These are phyloP conservation scores for Scaptodrosophila latifasciaeformis DNA, from an alignment of 2,888 invertebrate genomes.

Conservation along the genomic window DNA sequence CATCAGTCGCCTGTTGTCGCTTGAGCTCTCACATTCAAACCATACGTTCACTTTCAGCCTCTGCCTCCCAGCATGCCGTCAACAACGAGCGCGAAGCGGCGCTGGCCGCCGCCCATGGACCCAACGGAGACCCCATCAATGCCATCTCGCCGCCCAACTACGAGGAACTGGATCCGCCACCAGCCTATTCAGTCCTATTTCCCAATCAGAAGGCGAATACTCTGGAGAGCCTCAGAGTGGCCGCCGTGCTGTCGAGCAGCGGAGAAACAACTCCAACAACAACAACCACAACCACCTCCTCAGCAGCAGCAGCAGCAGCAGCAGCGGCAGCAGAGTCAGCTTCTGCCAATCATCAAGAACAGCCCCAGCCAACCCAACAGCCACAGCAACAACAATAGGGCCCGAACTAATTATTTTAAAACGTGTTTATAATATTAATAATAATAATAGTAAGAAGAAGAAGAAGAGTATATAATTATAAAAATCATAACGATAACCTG, in stretches of 20 bases:
- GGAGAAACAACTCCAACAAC: conserved; percentile 34
- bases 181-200: conserved; percentile 81
- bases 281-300: conserved; percentile 27
- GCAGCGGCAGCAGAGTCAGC: conserved; percentile 27
- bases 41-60: conserved; percentile 72
- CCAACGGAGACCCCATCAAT: conserved; percentile 53
- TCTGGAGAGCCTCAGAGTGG: conserved; percentile 58
- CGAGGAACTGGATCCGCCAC: conserved; percentile 79
- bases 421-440: too few relatives aligned
- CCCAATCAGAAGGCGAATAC: conserved; percentile 76
- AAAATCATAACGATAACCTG: conserved; percentile 7
- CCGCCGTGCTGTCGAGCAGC: conserved; percentile 29
- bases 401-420: too few relatives aligned
- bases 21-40: conserved; percentile 70
- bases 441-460: too few relatives aligned
- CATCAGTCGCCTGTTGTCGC: conserved; percentile 67
- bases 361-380: conserved; percentile 11
- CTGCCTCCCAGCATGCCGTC: conserved; percentile 72
- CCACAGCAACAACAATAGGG: conserved; percentile 27
- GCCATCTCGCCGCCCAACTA: conserved; percentile 78
- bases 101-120: conserved; percentile 59
- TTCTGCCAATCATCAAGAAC: conserved; percentile 12
- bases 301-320: conserved; percentile 19
- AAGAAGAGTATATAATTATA: conserved; percentile 8
- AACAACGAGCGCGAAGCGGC: conserved; percentile 72